These are phyloP conservation scores for Dasyornis broadbenti DNA, from an alignment of 2,113 vertebrate genomes.

Conservation along the genomic window DNA sequence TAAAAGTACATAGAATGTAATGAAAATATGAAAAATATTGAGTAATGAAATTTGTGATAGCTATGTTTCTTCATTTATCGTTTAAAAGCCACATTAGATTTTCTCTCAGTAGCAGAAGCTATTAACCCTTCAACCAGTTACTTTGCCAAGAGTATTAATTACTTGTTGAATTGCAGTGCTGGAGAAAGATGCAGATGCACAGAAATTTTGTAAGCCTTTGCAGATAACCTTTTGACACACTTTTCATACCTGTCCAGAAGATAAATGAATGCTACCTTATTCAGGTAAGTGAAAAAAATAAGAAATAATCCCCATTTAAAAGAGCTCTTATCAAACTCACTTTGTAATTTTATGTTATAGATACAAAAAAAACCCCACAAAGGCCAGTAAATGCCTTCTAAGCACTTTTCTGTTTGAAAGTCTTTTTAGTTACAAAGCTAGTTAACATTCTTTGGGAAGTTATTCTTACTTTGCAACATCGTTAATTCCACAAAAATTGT, in stretches of 20 bases:
- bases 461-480: neutral
- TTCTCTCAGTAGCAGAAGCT: neutral
- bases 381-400: neutral
- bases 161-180: neutral
- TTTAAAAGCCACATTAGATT: neutral
- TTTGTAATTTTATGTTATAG: neutral
- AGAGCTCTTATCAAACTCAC: neutral
- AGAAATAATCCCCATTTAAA: neutral
- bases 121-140: neutral
- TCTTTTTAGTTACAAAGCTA: neutral
- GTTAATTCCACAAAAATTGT: neutral
- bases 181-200: neutral
- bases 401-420: neutral
- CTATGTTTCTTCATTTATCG: neutral
- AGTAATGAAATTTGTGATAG: neutral
- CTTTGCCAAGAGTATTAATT: neutral
- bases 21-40: neutral
- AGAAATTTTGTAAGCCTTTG: neutral
- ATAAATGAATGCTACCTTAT: neutral
- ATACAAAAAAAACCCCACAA: neutral
- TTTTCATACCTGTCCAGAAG: neutral
- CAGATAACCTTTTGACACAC: neutral
- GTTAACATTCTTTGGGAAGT: neutral
- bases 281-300: neutral
- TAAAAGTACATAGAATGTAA: slow-evolving; percentile 49